Percentiles rank a stretch among this genome's conserved stretches.
phyloP scores from a whole-genome alignment of 1,140 invertebrate genomes.

The Hirudo medicinalis region DNA sequence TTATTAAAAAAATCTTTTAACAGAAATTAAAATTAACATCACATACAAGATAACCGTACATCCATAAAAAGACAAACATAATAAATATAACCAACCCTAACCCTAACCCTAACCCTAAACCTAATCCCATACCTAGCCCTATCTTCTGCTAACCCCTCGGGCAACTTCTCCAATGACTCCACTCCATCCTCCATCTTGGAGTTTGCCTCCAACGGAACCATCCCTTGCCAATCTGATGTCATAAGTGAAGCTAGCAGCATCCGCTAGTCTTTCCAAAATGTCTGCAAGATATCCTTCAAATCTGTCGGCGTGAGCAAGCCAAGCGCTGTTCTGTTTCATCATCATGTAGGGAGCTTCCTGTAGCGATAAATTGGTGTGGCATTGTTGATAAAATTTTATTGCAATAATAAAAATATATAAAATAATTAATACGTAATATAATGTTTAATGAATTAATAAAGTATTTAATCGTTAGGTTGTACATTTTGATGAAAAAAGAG shows the following conservation, averaged over 20 bases:
- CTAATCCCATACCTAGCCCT: neutral
- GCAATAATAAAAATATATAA: too few species aligned
- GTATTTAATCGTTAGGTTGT: too few species aligned
- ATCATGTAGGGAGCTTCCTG: slow-evolving; percentile 23
- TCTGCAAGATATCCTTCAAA: slow-evolving; percentile 23
- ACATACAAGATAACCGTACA: too few species aligned
- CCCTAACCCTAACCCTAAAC: neutral
- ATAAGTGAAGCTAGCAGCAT: slow-evolving; percentile 25
- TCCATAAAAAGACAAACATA: neutral
- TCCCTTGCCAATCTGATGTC: slow-evolving; percentile 26
- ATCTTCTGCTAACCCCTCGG: slow-evolving; percentile 22
- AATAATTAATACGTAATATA: too few species aligned
- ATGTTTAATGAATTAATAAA: too few species aligned
- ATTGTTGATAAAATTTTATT: too few species aligned
- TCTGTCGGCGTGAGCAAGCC: slow-evolving; percentile 18
- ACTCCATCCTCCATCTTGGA: slow-evolving; percentile 27
- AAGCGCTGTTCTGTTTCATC: slow-evolving; percentile 15
- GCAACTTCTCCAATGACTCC: slow-evolving; percentile 30
- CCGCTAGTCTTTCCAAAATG: slow-evolving; percentile 14
- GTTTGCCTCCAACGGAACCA: slow-evolving; percentile 20
- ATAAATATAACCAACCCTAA: neutral
- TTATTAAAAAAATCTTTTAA: too few species aligned
- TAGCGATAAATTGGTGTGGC: too few species aligned
- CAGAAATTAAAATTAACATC: too few species aligned
- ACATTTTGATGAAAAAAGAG: too few species aligned